These are phyloP conservation scores for Mactra quadrangularis DNA, from an alignment of 1,140 invertebrate genomes.

Conservation along the genomic window DNA sequence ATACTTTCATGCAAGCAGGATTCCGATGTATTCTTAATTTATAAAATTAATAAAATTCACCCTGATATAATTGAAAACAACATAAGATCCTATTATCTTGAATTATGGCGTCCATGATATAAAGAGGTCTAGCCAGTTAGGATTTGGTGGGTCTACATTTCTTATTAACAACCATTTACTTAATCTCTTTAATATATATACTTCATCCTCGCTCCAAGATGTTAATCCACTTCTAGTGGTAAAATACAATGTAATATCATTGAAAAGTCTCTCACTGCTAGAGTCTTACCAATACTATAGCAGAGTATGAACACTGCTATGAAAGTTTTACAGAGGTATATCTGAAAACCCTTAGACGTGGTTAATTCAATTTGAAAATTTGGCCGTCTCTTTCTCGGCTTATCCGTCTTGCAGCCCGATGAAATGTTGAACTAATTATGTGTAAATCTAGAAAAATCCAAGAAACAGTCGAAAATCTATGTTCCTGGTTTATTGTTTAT, in stretches of 20 bases:
- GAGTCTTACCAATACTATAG: too few relatives aligned
- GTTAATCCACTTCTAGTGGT: background rate
- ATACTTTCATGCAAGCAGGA: too few relatives aligned
- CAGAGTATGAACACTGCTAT: too few relatives aligned
- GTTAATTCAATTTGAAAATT: conserved; percentile 40
- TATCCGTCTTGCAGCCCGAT: background rate
- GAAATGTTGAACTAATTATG: conserved; percentile 35
- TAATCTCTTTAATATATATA: conserved; percentile 23
- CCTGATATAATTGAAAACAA: too few relatives aligned
- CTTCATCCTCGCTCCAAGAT: conserved; percentile 19
- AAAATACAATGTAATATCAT: conserved; percentile 1
- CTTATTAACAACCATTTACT: conserved; percentile 17
- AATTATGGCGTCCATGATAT: conserved; percentile 13
- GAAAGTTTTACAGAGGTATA: too few relatives aligned
- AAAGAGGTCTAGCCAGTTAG: conserved; percentile 31
- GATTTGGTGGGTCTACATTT: conserved; percentile 3
- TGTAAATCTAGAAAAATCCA: background rate
- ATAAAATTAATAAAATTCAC: conserved; percentile 5
- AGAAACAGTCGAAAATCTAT: conserved; percentile 10
- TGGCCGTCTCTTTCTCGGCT: conserved; percentile 15
- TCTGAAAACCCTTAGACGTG: background rate
- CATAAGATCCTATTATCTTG: conserved; percentile 3
- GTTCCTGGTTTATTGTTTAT: background rate
- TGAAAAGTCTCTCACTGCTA: background rate
- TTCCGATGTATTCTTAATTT: conserved; percentile 1